phyloP scores from a whole-genome alignment of 53 echinoderm and acorn worm species.

The Paracentrotus lividus region DNA sequence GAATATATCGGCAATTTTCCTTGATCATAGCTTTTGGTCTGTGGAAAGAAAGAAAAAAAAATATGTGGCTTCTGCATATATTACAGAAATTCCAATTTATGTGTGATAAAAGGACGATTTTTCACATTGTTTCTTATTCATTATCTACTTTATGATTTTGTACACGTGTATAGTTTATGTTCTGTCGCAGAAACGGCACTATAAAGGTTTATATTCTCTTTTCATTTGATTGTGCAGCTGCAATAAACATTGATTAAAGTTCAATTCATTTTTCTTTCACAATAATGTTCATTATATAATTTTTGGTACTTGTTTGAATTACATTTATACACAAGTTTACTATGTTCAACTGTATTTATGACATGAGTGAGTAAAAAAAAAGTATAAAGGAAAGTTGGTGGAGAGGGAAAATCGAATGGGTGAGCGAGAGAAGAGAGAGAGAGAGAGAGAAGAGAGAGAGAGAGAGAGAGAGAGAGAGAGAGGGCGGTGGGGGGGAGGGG shows the following conservation, averaged over 20 bases:
- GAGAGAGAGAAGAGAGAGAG: constrained; percentile 3
- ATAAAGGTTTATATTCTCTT: constrained; percentile 29
- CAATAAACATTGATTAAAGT: constrained; percentile 52
- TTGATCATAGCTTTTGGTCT: neutral
- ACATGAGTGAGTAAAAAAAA: neutral
- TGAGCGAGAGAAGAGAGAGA: neutral
- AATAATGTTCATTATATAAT: neutral
- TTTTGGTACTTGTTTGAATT: neutral
- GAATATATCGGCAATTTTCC: neutral
- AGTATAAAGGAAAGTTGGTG: neutral
- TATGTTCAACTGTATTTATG: neutral
- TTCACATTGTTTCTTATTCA: neutral
- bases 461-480: neutral
- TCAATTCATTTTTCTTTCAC: constrained; percentile 24
- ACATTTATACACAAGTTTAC: neutral
- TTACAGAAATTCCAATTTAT: neutral
- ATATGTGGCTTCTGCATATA: neutral
- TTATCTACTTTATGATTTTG: neutral
- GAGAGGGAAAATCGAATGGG: too few relatives aligned
- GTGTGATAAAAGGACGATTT: neutral
- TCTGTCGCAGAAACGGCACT: constrained; percentile 4
- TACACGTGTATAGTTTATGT: neutral
- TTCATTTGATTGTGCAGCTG: constrained; percentile 4
- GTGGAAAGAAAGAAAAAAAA: neutral
- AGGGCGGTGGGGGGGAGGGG: too few relatives aligned